These are phyloP conservation scores for Ophioninae sp. DNA, from an alignment of 2,888 invertebrate genomes.

Conservation along the genomic window DNA sequence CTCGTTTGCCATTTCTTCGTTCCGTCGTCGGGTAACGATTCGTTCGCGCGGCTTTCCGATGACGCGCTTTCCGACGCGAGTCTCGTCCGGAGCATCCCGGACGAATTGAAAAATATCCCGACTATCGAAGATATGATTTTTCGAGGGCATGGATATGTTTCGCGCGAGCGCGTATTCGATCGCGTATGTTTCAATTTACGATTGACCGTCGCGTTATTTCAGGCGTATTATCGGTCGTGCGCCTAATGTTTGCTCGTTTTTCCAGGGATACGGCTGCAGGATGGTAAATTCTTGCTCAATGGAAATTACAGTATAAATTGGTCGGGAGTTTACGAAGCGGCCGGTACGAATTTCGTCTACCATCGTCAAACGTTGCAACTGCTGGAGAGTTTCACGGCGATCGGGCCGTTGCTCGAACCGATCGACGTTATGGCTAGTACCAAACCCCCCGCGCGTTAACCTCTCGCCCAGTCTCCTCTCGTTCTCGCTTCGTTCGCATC, in stretches of 20 bases:
- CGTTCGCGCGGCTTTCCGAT: too few species aligned
- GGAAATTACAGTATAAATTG: constrained; percentile 89
- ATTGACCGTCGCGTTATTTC: neutral
- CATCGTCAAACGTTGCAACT: constrained; percentile 85
- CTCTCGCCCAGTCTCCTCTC: neutral
- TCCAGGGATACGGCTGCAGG: constrained; percentile 88
- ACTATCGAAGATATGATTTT: too few species aligned
- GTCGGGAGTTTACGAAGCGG: constrained; percentile 88
- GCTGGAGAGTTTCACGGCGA: constrained; percentile 87
- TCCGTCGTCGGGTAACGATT: too few species aligned
- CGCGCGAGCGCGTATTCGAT: neutral
- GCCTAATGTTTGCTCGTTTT: constrained; percentile 68
- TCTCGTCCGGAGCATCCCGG: too few species aligned
- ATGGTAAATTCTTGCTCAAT: constrained; percentile 91
- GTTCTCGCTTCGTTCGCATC: neutral
- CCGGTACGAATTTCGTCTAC: constrained; percentile 91
- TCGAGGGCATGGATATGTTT: too few species aligned
- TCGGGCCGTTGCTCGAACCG: constrained; percentile 89
- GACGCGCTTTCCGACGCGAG: too few species aligned
- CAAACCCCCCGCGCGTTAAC: constrained; percentile 24
- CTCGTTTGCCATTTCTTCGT: too few species aligned
- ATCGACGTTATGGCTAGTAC: constrained; percentile 88
- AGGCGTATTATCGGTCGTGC: neutral
- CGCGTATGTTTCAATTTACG: constrained; percentile 1
- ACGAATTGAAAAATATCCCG: too few species aligned